Percentiles rank a stretch among this genome's conserved stretches.
Evolutionary conservation across 2,113 vertebrate species (phyloP).

Genomic region (Notothenia rossii): DNA sequence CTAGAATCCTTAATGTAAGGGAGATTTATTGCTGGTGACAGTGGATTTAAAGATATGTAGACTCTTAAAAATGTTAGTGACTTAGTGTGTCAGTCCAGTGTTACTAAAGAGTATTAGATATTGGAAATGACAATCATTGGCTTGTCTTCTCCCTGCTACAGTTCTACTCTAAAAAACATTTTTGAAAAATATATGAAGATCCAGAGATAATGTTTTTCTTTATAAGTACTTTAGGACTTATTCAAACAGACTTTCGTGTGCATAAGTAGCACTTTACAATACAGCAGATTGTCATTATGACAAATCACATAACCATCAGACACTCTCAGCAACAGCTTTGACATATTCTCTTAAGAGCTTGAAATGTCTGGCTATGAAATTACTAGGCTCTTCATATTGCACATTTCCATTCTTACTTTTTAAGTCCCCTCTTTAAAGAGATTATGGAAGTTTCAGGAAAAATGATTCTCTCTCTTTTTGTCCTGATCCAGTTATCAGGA

Average conservation of each 20-base stretch:
- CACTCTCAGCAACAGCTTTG: slow-evolving; percentile 36
- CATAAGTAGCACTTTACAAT: slow-evolving; percentile 20
- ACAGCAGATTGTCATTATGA: slow-evolving; percentile 41
- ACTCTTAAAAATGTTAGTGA: not conserved
- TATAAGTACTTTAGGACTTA: not conserved
- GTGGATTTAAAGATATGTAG: not conserved
- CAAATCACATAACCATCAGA: slow-evolving; percentile 53
- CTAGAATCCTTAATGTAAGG: slow-evolving; percentile 49
- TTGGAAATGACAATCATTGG: slow-evolving; percentile 5
- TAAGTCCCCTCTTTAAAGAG: no score
- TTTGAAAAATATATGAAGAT: slow-evolving; percentile 6
- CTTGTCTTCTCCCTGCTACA: not conserved
- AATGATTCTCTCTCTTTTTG: no score
- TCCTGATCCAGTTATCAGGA: no score
- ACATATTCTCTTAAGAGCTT: slow-evolving; percentile 35
- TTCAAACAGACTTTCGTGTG: slow-evolving; percentile 27
- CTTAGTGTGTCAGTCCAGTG: not conserved
- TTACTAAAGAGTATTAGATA: slow-evolving; percentile 7
- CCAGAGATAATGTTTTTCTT: not conserved
- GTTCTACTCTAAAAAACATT: not conserved
- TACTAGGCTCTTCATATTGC: slow-evolving; percentile 23
- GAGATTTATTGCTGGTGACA: slow-evolving; percentile 24
- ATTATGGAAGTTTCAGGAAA: no score
- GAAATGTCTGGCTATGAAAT: slow-evolving; percentile 46
- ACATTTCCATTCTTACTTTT: slow-evolving; percentile 34